Evolutionary conservation across 2,888 invertebrate genomes (phyloP), one percentile per base, ranked within the genome.

Genomic region (Latheticus oryzae): DNA sequence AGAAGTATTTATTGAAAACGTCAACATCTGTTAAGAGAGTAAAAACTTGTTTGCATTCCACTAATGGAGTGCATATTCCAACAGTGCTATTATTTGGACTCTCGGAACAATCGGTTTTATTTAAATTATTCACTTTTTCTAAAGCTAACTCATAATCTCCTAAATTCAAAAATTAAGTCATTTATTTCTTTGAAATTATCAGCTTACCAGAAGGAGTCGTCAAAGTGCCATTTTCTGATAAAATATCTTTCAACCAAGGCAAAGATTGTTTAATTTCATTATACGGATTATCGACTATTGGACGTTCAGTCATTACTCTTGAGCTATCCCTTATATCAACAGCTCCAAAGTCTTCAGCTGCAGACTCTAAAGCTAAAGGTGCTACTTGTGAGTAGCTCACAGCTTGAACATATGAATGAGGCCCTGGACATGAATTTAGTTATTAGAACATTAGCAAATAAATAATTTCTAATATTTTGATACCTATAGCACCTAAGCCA

Each of bases 61-160:
- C 50, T 19, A 72, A 60, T 7, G 68, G 58, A n/a, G 61, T 67
- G 38, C 73, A 73, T 3, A 42, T 42, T 60, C 73, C 73, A 4
- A 56, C 47, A 3, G 62, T 58, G n/a, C 35, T 28, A 26, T 64
- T 65, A 8, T 48, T 23, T 1, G 66, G 47, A 9, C 66, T 60
- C 40, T 64, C 35, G 0, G 60, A 53, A 57, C 73, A 73, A 16
- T 63, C 61, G 5, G 28, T 28, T 28, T 28, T 12, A 28, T 28
- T 28, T 28, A n/a, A n/a, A n/a, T n/a, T n/a, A n/a, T n/a, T n/a
- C n/a, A 47, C 61, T 53, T 65, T 65, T 38, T 65, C 61, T 23
- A 60, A 28, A n/a, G 67, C 69, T 35, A 70, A 56, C n/a, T 61
- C 51, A 52, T 64, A 71, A 17, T 51, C 56, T 26, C 64, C 70